Evolutionary conservation across 35 echinoderm and acorn worm genomes (phyloP).

Genomic region (Strongylocentrotus purpuratus): DNA sequence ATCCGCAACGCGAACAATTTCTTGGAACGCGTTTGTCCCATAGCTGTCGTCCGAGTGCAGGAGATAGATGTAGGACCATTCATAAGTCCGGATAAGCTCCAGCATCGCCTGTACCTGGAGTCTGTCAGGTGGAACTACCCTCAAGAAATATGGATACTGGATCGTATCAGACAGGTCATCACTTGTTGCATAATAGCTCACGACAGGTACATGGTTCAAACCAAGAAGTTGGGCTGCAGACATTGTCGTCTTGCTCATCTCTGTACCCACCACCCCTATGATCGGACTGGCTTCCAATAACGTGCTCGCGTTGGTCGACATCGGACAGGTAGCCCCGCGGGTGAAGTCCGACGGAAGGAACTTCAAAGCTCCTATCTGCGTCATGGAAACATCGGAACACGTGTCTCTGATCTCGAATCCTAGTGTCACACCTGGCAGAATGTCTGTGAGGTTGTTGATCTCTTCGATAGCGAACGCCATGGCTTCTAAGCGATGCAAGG

Average conservation of each 20-base stretch:
- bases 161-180: slow-evolving; percentile 60
- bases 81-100: slow-evolving; percentile 64
- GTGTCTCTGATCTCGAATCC: slow-evolving; percentile 76
- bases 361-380: slow-evolving; percentile 24
- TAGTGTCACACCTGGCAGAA: slow-evolving; percentile 56
- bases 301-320: neutral
- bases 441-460: slow-evolving; percentile 64
- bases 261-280: slow-evolving; percentile 65
- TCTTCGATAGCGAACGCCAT: slow-evolving; percentile 64
- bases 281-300: neutral
- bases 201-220: slow-evolving; percentile 49
- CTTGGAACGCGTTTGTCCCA: slow-evolving; percentile 56
- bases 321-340: neutral
- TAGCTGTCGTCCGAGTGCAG: slow-evolving; percentile 83
- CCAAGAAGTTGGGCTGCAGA: slow-evolving; percentile 56
- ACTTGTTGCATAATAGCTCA: slow-evolving; percentile 74
- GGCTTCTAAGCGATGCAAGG: slow-evolving; percentile 63
- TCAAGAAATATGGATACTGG: slow-evolving; percentile 65
- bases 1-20: slow-evolving; percentile 38
- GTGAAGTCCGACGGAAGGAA: slow-evolving; percentile 48
- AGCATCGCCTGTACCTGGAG: slow-evolving; percentile 74
- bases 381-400: slow-evolving; percentile 51
- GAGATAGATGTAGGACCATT: slow-evolving; percentile 68
- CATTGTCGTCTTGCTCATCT: slow-evolving; percentile 63
- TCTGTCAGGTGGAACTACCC: slow-evolving; percentile 65